Conservation (phyloP, 2,888 invertebrate genomes). For the Torymus texanus region DNA sequence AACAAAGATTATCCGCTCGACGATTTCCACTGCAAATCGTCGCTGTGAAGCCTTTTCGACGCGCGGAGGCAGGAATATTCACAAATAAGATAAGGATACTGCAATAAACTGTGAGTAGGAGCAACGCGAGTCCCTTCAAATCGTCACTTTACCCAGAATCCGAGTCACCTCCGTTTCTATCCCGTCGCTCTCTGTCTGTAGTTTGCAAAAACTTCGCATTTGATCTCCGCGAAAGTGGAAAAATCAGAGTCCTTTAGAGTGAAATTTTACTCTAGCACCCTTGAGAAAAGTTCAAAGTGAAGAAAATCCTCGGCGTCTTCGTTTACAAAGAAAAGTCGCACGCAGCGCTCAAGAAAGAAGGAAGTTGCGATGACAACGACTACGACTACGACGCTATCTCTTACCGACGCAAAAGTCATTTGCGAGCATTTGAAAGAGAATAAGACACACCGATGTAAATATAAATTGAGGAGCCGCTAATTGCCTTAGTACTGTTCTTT, state of each 20-base stretch:
- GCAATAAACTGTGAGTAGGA: slow-evolving; percentile 5
- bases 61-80: not conserved
- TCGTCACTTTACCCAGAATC: slow-evolving; percentile 15
- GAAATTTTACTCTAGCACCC: slow-evolving; percentile 24
- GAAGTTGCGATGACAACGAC: too few relatives aligned
- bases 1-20: too few relatives aligned
- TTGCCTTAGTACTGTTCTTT: slow-evolving; percentile 4
- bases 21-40: not conserved
- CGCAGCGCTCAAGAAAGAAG: not conserved
- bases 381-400: not conserved
- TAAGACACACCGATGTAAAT: slow-evolving; percentile 13
- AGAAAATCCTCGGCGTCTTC: slow-evolving; percentile 12
- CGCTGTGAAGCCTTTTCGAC: not conserved
- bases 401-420: slow-evolving; percentile 38
- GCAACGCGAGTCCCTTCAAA: slow-evolving; percentile 13
- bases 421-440: slow-evolving; percentile 21
- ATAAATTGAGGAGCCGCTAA: slow-evolving; percentile 28
- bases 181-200: not conserved
- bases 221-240: slow-evolving; percentile 43
- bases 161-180: not conserved
- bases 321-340: slow-evolving; percentile 45
- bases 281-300: slow-evolving; percentile 43
- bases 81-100: slow-evolving; percentile 18
- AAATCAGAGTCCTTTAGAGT: slow-evolving; percentile 34
- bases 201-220: slow-evolving; percentile 46